Evolutionary conservation across 2,888 invertebrate genomes (phyloP).

Genomic region (Petrolisthes cinctipes): DNA sequence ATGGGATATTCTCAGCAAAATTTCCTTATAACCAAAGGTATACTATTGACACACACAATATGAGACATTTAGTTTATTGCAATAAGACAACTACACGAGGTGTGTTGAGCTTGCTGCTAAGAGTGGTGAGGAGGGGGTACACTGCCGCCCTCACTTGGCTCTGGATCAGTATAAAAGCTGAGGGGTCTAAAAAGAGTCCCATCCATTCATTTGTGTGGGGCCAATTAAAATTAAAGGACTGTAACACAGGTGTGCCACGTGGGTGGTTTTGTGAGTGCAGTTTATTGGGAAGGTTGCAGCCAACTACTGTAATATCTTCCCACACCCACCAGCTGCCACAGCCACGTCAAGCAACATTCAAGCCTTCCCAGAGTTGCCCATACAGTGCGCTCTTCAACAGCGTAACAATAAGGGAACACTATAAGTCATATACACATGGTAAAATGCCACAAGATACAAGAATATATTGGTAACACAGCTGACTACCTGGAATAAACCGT

Average conservation of each 20-base stretch:
- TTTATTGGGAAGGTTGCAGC: slow-evolving; percentile 39
- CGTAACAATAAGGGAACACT: slow-evolving; percentile 60
- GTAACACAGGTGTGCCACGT: slow-evolving; percentile 55
- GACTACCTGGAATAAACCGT: slow-evolving; percentile 32
- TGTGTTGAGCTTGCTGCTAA: slow-evolving; percentile 64
- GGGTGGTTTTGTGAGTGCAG: slow-evolving; percentile 48
- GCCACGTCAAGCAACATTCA: slow-evolving; percentile 56
- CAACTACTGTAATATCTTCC: slow-evolving; percentile 30
- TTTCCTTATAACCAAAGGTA: slow-evolving; percentile 13
- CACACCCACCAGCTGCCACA: slow-evolving; percentile 53
- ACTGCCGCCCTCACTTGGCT: slow-evolving; percentile 35
- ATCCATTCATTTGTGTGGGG: slow-evolving; percentile 58
- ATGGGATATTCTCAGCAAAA: neutral
- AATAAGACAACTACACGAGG: slow-evolving; percentile 64
- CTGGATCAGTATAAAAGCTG: slow-evolving; percentile 61
- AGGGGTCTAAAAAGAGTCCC: slow-evolving; percentile 58
- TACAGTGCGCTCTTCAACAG: slow-evolving; percentile 55
- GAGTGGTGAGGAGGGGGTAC: slow-evolving; percentile 46
- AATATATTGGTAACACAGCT: slow-evolving; percentile 43
- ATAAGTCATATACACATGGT: slow-evolving; percentile 55
- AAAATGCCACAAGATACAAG: slow-evolving; percentile 54
- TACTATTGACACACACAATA: slow-evolving; percentile 26
- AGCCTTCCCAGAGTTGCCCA: slow-evolving; percentile 55
- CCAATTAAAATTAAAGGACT: slow-evolving; percentile 56
- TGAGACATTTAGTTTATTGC: slow-evolving; percentile 63